Base-by-base conservation (phyloP, 2,888 invertebrate species). In the Opisthograptis luteolata region DNA sequence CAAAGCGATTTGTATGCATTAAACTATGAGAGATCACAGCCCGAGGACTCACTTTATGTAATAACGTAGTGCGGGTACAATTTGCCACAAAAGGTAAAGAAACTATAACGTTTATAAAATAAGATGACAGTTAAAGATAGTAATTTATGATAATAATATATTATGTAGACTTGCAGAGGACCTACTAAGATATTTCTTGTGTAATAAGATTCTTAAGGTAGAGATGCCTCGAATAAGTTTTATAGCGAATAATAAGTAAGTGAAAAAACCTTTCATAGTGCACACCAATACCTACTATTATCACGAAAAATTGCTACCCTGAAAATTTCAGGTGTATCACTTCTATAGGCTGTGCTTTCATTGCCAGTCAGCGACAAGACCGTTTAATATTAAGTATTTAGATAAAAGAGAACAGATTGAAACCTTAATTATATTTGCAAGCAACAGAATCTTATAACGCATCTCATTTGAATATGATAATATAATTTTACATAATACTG, bases 401-500 rank as follows among this genome's bases (percentile, higher is more conserved):
- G n/a, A n/a, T n/a, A n/a, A n/a, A n/a, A n/a, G n/a, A n/a, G n/a
- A n/a, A n/a, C n/a, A n/a, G n/a, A n/a, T n/a, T n/a, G n/a, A n/a
- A n/a, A n/a, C n/a, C n/a, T n/a, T n/a, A n/a, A n/a, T n/a, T n/a
- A n/a, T n/a, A n/a, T n/a, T n/a, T n/a, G n/a, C n/a, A n/a, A n/a
- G n/a, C n/a, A n/a, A n/a, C n/a, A n/a, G n/a, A n/a, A n/a, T n/a
- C n/a, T n/a, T n/a, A n/a, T n/a, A 27, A 27, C 10, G 27, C 2
- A 5, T 4, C 10, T 10, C n/a, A 10, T 5, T 27, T 27, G 5
- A 27, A 3, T 7, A 39, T n/a, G n/a, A 36, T 51, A 58, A 57
- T 55, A 58, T 49, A 54, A 12, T 31, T 64, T 71, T 66, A 62
- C 52, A 62, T 67, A 68, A 67, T 55, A 45, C 39, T 43, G n/a